Percentiles rank a stretch among this genome's conserved stretches.
Evolutionary conservation across 2,888 invertebrate genomes (phyloP).

Genomic region (Aporophyla nigra): DNA sequence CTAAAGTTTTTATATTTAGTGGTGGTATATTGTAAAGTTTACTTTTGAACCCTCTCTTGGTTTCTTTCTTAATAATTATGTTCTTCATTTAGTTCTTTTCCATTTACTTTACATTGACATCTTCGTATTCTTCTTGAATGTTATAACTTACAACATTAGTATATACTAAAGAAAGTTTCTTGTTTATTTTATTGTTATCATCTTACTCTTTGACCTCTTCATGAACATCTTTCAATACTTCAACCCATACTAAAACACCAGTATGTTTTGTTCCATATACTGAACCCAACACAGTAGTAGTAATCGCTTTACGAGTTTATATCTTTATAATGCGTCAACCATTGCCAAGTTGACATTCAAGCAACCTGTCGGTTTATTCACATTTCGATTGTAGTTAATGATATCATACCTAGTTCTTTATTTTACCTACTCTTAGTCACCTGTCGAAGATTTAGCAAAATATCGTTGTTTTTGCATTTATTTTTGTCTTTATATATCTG

Average conservation of each 20-base stretch:
- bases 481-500: neutral
- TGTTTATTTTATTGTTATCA: neutral
- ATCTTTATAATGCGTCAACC: conserved; percentile 60
- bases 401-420: conserved; percentile 44
- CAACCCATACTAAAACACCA: neutral
- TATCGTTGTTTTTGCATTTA: neutral
- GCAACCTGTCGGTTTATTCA: conserved; percentile 48
- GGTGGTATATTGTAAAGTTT: neutral
- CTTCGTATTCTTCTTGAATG: neutral
- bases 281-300: conserved; percentile 42
- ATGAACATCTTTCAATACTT: neutral
- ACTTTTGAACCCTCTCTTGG: neutral
- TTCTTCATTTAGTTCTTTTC: neutral
- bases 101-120: neutral
- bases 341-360: conserved; percentile 64
- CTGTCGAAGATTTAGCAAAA: conserved; percentile 23
- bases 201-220: neutral
- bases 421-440: conserved; percentile 32
- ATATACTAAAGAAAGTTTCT: neutral
- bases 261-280: conserved; percentile 8
- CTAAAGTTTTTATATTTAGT: neutral
- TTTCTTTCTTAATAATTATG: neutral
- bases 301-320: conserved; percentile 48
- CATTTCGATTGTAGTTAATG: conserved; percentile 54
- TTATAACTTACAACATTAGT: neutral